These are phyloP conservation scores for Hydrotaea cyrtoneurina DNA, from an alignment of 2,888 invertebrate genomes.

Conservation along the genomic window DNA sequence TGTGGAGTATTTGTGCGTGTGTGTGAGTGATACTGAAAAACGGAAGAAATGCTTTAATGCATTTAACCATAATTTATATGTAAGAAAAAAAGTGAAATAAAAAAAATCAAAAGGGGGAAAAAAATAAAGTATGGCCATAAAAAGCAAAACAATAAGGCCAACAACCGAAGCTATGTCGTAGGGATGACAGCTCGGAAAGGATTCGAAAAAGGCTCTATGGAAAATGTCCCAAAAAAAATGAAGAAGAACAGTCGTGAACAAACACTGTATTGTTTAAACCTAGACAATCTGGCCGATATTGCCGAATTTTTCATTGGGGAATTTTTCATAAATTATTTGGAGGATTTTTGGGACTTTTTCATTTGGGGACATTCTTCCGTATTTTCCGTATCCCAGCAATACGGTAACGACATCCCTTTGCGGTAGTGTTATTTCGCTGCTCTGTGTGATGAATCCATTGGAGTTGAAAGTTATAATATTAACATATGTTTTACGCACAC, in stretches of 20 bases:
- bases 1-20: not conserved
- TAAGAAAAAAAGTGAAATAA: constrained; percentile 24
- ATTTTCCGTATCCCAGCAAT: no score
- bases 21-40: not conserved
- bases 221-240: no score
- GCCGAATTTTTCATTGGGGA: no score
- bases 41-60: constrained; percentile 73
- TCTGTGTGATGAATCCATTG: constrained; percentile 37
- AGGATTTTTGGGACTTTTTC: no score
- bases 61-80: constrained; percentile 73
- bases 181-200: no score
- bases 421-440: not conserved
- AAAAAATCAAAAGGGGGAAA: no score
- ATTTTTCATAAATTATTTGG: no score
- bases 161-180: not conserved
- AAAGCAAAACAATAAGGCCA: not conserved
- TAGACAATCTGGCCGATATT: no score
- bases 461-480: constrained; percentile 57
- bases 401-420: not conserved
- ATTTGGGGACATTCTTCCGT: no score
- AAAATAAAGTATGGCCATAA: constrained; percentile 53
- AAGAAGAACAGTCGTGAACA: no score
- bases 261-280: no score
- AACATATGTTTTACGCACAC: constrained; percentile 54
- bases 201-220: no score